Evolutionary conservation across 1,140 invertebrate species (phyloP).

Genomic region (Pogonus chalceus): DNA sequence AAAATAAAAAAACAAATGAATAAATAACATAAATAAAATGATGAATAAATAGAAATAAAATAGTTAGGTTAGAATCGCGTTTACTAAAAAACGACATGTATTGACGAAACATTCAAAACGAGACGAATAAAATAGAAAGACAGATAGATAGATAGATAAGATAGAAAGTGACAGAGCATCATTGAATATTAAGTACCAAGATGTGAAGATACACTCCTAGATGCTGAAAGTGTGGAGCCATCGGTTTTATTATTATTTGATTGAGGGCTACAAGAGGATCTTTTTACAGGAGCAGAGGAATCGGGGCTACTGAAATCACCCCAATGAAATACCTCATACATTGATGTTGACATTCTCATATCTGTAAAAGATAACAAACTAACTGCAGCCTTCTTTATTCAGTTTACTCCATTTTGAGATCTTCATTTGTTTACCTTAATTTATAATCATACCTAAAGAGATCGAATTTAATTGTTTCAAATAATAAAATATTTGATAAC

Average conservation of each 20-base stretch:
- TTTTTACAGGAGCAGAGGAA: not conserved
- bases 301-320: conserved; percentile 42
- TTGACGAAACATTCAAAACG: not conserved
- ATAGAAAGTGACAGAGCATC: not conserved
- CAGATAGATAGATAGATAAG: not conserved
- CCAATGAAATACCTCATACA: conserved; percentile 70
- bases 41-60: not conserved
- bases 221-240: conserved; percentile 10
- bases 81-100: not conserved
- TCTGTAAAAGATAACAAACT: conserved; percentile 41
- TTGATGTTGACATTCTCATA: conserved; percentile 59
- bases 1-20: not conserved
- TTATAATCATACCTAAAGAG: no score
- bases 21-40: no score
- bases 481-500: no score
- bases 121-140: not conserved
- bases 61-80: not conserved
- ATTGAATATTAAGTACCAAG: conserved; percentile 17
- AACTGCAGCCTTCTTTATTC: conserved; percentile 4
- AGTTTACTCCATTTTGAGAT: no score
- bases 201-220: conserved; percentile 15
- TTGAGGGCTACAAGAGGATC: not conserved
- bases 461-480: no score
- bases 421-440: no score
- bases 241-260: not conserved